Percentiles rank a stretch among this genome's conserved stretches.
These are phyloP conservation scores for Colostygia pectinataria DNA, from an alignment of 2,888 invertebrate genomes.

Conservation along the genomic window DNA sequence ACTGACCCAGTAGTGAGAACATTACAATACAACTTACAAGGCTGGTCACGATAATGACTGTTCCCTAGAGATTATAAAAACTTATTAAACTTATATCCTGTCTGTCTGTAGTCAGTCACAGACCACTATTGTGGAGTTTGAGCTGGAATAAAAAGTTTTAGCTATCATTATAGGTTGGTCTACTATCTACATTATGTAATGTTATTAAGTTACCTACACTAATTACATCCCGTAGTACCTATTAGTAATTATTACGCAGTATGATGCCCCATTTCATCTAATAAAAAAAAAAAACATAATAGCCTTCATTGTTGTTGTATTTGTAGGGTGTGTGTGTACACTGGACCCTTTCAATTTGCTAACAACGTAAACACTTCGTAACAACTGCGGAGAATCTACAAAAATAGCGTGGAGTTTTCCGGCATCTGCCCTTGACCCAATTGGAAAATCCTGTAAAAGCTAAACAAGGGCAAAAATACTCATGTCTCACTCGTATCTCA, in stretches of 20 bases:
- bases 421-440: slow-evolving; percentile 59
- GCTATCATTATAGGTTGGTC: no score
- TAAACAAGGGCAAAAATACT: slow-evolving; percentile 38
- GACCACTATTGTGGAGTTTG: no score
- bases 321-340: slow-evolving; percentile 23
- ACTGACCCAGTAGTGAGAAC: no score
- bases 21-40: no score
- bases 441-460: slow-evolving; percentile 46
- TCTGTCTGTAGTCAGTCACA: no score
- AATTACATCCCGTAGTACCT: neutral
- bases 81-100: no score
- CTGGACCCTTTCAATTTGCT: slow-evolving; percentile 29
- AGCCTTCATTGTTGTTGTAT: slow-evolving; percentile 21
- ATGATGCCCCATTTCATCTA: slow-evolving; percentile 15
- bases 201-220: no score
- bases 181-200: no score
- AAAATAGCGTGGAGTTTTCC: slow-evolving; percentile 45
- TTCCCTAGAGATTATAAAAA: no score
- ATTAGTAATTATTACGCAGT: neutral
- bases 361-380: slow-evolving; percentile 41
- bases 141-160: no score
- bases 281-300: slow-evolving; percentile 20
- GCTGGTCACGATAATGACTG: no score
- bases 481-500: slow-evolving; percentile 14
- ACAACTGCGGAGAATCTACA: slow-evolving; percentile 53